Evolutionary conservation across 2,888 invertebrate genomes (phyloP), one percentile per base, ranked within the genome.

Genomic region (Disparrhopalites patrizii): DNA sequence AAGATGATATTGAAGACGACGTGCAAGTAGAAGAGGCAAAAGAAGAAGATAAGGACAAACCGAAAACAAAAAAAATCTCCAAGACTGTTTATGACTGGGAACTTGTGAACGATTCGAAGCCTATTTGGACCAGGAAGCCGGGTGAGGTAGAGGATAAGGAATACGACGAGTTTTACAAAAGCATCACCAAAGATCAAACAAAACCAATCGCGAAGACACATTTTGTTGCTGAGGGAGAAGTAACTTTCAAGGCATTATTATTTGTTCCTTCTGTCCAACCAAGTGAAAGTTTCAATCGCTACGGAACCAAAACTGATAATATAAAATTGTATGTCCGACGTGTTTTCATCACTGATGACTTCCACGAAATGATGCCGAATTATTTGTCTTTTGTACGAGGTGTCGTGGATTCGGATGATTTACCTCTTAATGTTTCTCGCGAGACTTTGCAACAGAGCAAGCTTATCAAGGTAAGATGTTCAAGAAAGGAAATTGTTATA

Each of bases 51-150:
- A 85, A 86, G 47, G 85, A 87, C n/a, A 86, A 87, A 78, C 86
- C 89, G 43, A 91, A 92, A 80, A 91, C 90, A 23, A 94, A 93
- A 77, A 90, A 86, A 76, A 87, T 93, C 0, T 90, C 93, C 72
- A 96, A 96, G 80, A 99, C 98, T 0, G 86, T 93, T 28, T 98
- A 96, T 93, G 97, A 99, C 79, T 99, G 98, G 98, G 90, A 92
- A 79, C 82, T 94, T 40, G 63, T 74, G 20, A 99, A 99, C 80
- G 92, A 93, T 78, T 91, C 92, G 78, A 99, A 99, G 82, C 99
- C 99, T 20, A 93, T 99, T 79, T 99, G 99, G 99, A 96, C 96
- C 25, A 84, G 95, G 77, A 98, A 97, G 77, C 86, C 91, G 0
- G 78, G 81, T 31, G 93, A 95, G 50, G 91, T 98, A 28, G 82